phyloP scores from a whole-genome alignment of 1,140 invertebrate genomes.

The Drosophila athabasca region DNA sequence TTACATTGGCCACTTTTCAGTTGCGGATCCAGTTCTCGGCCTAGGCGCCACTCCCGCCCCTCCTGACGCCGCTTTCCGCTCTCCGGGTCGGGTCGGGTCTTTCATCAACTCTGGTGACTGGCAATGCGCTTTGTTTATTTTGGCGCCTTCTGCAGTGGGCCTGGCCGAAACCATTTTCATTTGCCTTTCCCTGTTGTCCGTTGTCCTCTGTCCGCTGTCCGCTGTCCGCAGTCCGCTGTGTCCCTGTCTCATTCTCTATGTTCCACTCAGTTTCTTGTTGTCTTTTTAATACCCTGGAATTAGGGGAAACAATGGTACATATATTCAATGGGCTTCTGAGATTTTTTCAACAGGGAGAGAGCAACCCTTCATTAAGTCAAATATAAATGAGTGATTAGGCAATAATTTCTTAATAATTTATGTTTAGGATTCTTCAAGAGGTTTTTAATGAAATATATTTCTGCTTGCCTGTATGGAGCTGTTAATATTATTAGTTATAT shows the following conservation, averaged over 20 bases:
- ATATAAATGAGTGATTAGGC: no score
- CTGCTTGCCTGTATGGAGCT: no score
- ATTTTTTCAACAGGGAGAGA: neutral
- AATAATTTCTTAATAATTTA: no score
- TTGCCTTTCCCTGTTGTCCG: neutral
- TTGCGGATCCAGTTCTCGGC: constrained; percentile 48
- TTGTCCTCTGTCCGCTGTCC: no score
- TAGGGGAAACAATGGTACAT: neutral
- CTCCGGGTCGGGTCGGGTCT: constrained; percentile 20
- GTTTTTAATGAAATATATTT: no score
- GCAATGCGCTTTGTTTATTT: constrained; percentile 76
- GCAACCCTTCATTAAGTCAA: no score
- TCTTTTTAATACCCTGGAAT: constrained; percentile 2
- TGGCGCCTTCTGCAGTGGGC: constrained; percentile 66
- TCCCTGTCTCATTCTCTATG: neutral
- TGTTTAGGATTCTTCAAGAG: no score
- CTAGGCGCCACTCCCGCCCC: constrained; percentile 13
- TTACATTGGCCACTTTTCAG: constrained; percentile 81
- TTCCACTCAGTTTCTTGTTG: constrained; percentile 7
- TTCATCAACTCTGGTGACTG: constrained; percentile 64
- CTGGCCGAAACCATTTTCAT: constrained; percentile 10
- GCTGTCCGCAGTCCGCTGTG: no score
- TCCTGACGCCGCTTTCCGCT: neutral
- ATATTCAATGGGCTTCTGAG: neutral
- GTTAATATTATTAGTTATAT: no score